Conservation (phyloP, 2,797 vertebrate species). For the Neoniphon sammara region DNA sequence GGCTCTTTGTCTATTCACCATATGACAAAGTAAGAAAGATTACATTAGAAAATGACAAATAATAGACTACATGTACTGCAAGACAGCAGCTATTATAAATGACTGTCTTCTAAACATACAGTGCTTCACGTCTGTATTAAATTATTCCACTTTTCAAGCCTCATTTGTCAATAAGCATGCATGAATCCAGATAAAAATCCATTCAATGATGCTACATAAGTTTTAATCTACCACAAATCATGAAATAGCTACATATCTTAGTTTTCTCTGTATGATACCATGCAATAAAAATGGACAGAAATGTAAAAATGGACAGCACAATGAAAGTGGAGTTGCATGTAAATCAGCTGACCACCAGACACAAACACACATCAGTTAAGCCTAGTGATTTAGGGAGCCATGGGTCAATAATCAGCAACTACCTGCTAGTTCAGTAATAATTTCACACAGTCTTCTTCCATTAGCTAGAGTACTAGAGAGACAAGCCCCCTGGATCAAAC, state of each 20-base stretch:
- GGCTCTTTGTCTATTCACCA: conserved; percentile 28
- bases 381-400: too few relatives aligned
- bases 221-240: conserved; percentile 26
- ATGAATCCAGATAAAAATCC: conserved; percentile 24
- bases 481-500: conserved; percentile 45
- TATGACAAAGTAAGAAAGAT: conserved; percentile 52
- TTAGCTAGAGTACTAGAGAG: conserved; percentile 24
- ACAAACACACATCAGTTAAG: too few relatives aligned
- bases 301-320: conserved; percentile 5
- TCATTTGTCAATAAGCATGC: conserved; percentile 17
- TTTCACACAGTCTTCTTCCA: conserved; percentile 31
- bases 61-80: conserved; percentile 27
- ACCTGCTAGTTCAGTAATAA: conserved; percentile 25
- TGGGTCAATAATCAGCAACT: conserved; percentile 4
- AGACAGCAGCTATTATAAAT: conserved; percentile 37
- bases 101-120: conserved; percentile 25
- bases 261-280: not conserved
- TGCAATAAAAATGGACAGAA: not conserved
- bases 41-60: conserved; percentile 32
- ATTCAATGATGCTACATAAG: conserved; percentile 29
- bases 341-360: too few relatives aligned
- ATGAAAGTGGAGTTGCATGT: not conserved
- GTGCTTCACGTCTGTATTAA: conserved; percentile 36
- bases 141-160: conserved; percentile 45
- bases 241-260: conserved; percentile 4